Evolutionary conservation across 2,888 invertebrate genomes (phyloP).

Genomic region (Melanotus villosus): DNA sequence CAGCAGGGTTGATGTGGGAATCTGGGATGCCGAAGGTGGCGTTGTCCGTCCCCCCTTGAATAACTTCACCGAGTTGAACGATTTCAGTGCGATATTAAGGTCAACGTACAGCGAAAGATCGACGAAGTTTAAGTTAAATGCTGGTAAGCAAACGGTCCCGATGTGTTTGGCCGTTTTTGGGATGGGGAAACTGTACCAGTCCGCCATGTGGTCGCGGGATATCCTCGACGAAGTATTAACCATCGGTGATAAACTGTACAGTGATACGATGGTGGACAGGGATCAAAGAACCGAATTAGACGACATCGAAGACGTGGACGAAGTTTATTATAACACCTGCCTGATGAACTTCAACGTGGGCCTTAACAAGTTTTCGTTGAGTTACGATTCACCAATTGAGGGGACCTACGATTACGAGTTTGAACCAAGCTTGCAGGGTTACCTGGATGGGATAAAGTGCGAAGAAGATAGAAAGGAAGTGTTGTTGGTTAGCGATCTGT

Average conservation of each 20-base stretch:
- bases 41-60: slow-evolving; percentile 65
- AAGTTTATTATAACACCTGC: slow-evolving; percentile 60
- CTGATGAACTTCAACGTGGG: slow-evolving; percentile 63
- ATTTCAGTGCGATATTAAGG: slow-evolving; percentile 65
- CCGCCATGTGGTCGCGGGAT: slow-evolving; percentile 59
- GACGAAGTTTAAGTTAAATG: slow-evolving; percentile 54
- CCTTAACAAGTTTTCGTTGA: slow-evolving; percentile 58
- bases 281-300: slow-evolving; percentile 47
- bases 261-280: slow-evolving; percentile 56
- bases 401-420: slow-evolving; percentile 46
- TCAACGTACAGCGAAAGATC: slow-evolving; percentile 58
- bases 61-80: slow-evolving; percentile 64
- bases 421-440: slow-evolving; percentile 28
- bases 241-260: slow-evolving; percentile 62
- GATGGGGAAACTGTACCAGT: slow-evolving; percentile 61
- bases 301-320: slow-evolving; percentile 54
- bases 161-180: slow-evolving; percentile 62
- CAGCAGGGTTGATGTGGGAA: slow-evolving; percentile 56
- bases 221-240: slow-evolving; percentile 63
- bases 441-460: slow-evolving; percentile 39
- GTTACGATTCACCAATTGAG: background rate
- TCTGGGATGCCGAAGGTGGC: slow-evolving; percentile 57
- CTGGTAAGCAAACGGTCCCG: slow-evolving; percentile 63
- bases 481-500: slow-evolving; percentile 58
- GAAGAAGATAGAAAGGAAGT: slow-evolving; percentile 48